Conservation (phyloP, 2,888 invertebrate species). For the Morinoia aosen region DNA sequence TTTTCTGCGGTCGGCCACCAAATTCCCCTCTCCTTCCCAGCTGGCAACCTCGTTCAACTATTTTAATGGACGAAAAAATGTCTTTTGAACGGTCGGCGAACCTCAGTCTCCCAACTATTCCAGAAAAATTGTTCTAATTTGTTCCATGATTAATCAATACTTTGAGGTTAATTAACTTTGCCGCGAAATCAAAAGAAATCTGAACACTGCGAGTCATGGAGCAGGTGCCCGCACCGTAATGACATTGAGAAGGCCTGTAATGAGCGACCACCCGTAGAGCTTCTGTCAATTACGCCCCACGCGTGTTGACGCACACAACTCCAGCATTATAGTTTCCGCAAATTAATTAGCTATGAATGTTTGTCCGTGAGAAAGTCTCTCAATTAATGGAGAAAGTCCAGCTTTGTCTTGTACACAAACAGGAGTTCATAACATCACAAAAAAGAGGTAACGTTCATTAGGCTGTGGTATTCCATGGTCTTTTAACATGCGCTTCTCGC, state of each 20-base stretch:
- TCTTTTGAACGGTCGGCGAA: not conserved
- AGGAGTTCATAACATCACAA: too few relatives aligned
- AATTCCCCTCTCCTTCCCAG: not conserved
- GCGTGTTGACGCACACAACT: not conserved
- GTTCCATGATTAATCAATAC: not conserved
- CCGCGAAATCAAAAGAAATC: not conserved
- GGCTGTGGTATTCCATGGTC: too few relatives aligned
- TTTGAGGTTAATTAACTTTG: slow-evolving; percentile 4
- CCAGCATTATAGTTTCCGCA: not conserved
- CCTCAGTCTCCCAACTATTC: not conserved
- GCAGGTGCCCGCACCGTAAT: not conserved
- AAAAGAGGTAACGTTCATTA: too few relatives aligned
- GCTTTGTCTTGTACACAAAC: too few relatives aligned
- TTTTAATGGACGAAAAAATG: not conserved
- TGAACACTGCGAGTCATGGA: not conserved
- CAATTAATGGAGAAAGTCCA: too few relatives aligned
- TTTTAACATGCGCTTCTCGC: too few relatives aligned
- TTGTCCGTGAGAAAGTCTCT: too few relatives aligned
- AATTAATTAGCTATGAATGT: too few relatives aligned
- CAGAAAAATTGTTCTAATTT: not conserved
- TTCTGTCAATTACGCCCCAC: not conserved
- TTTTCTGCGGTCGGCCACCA: not conserved
- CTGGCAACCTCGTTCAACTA: not conserved
- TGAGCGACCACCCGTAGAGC: not conserved
- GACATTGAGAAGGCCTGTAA: not conserved